These are phyloP conservation scores for Astropecten irregularis DNA, from an alignment of 53 echinoderm and acorn worm species.

Conservation along the genomic window DNA sequence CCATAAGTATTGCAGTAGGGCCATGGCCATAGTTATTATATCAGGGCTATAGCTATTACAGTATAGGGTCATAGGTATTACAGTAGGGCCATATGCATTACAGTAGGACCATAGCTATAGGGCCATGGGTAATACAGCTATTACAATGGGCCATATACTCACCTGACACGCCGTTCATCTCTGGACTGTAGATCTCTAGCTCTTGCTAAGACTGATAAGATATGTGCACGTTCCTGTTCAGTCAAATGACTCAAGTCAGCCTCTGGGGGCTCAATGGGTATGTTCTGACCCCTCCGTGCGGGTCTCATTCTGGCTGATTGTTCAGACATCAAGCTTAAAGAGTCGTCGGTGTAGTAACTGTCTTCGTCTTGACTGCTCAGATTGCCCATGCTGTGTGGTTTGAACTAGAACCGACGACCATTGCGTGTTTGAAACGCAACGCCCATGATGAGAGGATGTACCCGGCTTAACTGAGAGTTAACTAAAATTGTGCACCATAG, in stretches of 20 bases:
- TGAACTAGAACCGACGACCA: constrained; percentile 15
- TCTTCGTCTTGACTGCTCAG: constrained; percentile 46
- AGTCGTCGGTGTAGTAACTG: constrained; percentile 50
- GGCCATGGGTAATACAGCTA: no score
- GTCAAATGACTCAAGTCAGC: constrained; percentile 95
- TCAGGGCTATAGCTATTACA: no score
- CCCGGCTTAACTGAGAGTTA: no score
- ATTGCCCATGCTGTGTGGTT: constrained; percentile 34
- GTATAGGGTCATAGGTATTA: no score
- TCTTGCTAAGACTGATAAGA: constrained; percentile 80
- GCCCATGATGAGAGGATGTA: no score
- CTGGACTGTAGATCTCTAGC: constrained; percentile 80
- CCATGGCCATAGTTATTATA: no score
- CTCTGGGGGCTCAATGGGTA: constrained; percentile 64
- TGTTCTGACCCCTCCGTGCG: constrained; percentile 17
- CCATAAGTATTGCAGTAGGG: no score
- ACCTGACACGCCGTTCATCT: constrained; percentile 92
- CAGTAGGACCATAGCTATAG: no score
- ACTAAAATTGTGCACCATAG: no score
- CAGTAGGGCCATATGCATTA: no score
- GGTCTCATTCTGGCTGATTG: constrained; percentile 51
- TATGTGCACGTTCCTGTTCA: constrained; percentile 85
- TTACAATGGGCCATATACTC: no score
- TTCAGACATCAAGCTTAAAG: constrained; percentile 45
- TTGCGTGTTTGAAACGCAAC: constrained; percentile 25